phyloP scores from a whole-genome alignment of 2,888 invertebrate species.

The Perithous albicinctus region DNA sequence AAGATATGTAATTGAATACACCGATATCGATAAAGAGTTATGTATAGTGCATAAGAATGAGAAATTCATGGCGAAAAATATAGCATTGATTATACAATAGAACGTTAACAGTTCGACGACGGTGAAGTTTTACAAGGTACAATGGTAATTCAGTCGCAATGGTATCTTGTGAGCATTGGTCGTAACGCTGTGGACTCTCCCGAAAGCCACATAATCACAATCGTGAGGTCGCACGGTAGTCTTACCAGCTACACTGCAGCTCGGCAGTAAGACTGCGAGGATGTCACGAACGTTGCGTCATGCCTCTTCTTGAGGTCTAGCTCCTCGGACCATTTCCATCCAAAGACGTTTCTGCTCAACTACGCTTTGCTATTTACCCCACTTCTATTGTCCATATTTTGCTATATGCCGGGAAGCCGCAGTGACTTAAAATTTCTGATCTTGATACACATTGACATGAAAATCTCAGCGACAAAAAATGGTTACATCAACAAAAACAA shows the following conservation, averaged over 20 bases:
- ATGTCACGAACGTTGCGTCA: conserved; percentile 58
- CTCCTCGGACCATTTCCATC: conserved; percentile 36
- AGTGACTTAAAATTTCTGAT: no score
- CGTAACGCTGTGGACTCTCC: not conserved
- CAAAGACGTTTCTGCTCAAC: not conserved
- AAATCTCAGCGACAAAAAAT: no score
- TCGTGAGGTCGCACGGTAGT: conserved; percentile 56
- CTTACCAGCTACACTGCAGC: not conserved
- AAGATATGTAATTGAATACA: not conserved
- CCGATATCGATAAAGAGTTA: not conserved
- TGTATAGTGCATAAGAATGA: not conserved
- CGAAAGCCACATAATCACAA: conserved; percentile 56
- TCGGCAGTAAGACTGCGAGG: conserved; percentile 6
- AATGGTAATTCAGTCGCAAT: conserved; percentile 57
- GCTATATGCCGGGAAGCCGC: no score
- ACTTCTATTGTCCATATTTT: not conserved
- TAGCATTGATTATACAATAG: conserved; percentile 54
- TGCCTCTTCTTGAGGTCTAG: conserved; percentile 28
- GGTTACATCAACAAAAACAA: no score
- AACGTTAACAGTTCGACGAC: conserved; percentile 24
- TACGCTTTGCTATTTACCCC: not conserved
- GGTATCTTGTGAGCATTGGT: conserved; percentile 38
- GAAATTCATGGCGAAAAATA: not conserved
- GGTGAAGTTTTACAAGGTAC: not conserved
- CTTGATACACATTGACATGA: no score